Percentiles rank a stretch among this genome's conserved stretches.
Conservation (phyloP, 2,888 invertebrate genomes). For the Acrobeloides nanus region DNA sequence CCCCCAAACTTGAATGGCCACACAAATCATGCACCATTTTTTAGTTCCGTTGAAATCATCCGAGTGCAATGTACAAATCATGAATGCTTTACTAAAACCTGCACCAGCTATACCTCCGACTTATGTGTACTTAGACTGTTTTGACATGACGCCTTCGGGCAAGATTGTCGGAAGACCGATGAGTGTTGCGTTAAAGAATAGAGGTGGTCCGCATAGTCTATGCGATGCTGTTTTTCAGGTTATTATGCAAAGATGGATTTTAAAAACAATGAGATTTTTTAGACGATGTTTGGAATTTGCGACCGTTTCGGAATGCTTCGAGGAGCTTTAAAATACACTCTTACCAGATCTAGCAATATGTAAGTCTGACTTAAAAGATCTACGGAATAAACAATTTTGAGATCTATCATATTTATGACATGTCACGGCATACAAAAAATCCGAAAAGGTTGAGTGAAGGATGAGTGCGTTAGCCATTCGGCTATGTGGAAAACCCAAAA, state of each 20-base stretch:
- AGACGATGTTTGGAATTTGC: slow-evolving; percentile 16
- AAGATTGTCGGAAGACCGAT: slow-evolving; percentile 9
- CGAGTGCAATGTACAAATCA: slow-evolving; percentile 7
- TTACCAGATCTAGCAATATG: too few species aligned
- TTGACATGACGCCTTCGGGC: slow-evolving; percentile 11
- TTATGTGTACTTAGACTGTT: slow-evolving; percentile 13
- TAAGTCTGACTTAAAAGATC: too few species aligned
- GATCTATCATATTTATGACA: too few species aligned
- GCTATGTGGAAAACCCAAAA: too few species aligned
- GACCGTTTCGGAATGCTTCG: too few species aligned
- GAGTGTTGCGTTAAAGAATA: slow-evolving; percentile 9
- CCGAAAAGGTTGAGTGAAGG: too few species aligned
- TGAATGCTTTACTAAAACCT: slow-evolving; percentile 9
- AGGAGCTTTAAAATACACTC: too few species aligned
- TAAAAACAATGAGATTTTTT: too few species aligned
- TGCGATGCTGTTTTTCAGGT: slow-evolving; percentile 19
- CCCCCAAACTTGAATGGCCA: not conserved
- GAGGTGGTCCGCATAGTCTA: slow-evolving; percentile 8
- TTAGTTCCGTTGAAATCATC: slow-evolving; percentile 14
- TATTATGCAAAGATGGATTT: too few species aligned
- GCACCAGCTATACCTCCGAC: slow-evolving; percentile 12
- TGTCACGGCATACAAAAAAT: too few species aligned
- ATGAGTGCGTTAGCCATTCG: too few species aligned
- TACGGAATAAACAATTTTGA: too few species aligned
- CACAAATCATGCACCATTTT: not conserved